Base-by-base conservation (phyloP, 2,797 vertebrate genomes). In the Sebastes trivittatus region DNA sequence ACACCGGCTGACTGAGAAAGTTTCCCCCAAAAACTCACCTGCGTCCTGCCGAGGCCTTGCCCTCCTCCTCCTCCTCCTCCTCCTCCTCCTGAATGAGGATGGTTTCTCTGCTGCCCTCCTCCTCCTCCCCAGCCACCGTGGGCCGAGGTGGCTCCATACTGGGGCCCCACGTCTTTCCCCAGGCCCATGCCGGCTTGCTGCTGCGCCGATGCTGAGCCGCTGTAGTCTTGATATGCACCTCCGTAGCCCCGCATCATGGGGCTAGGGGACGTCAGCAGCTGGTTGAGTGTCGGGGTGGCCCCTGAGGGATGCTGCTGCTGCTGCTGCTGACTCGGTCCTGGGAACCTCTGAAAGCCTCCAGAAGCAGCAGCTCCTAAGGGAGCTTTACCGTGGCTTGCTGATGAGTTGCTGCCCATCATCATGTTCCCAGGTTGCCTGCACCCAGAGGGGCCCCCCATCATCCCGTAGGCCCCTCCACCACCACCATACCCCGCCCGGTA, bases 231-330 rank as follows among this genome's bases (percentile, higher is more conserved):
- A 91, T 97, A 98, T 84, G 95, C 94, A 77, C 95, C 95, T 80
- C 97, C 96, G 46, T 98, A 98, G 86, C 96, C 97, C 84, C 97
- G 93, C 97, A 98, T 97, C 97, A 97, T 97, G 68, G 97, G 97
- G 94, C 97, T 98, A 72, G 97, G 97, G 86, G 97, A 97, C 30
- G 97, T 98, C 78, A 98, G 95, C 90, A 98, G 96, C 94, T 98
- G 97, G 95, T 98, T 98, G 86, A 98, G 94, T 83, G 97, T 98
- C 92, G 97, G 97, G 22, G 97, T 98, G 89, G 97, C 96, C 92
- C 97, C 97, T 38, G 97, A 97, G 84, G 97, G 97, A 93, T 97
- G 97, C 93, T 96, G 97, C 78, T 90, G 89, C 62, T 85, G 87
- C 30, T 80, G 81, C 30, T 81, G 87, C 73, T 84, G 91, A 22